Evolutionary conservation across 2,113 vertebrate genomes (phyloP).

Genomic region (Myrmecophaga tridactyla): DNA sequence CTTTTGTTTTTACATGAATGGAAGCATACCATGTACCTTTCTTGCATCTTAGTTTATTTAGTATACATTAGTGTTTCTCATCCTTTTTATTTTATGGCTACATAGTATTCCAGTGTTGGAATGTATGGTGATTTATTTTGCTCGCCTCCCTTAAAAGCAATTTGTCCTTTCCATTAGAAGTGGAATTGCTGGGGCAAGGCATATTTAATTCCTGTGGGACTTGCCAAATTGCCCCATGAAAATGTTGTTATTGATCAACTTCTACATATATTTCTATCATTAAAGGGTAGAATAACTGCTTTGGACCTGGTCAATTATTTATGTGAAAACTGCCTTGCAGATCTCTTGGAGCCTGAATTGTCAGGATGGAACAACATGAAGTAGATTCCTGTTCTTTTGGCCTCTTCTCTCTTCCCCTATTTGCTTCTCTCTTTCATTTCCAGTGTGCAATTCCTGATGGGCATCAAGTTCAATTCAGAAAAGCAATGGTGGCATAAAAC

Average conservation of each 20-base stretch:
- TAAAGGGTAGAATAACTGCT: not conserved
- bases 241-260: not conserved
- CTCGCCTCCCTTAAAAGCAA: not conserved
- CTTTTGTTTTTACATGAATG: not conserved
- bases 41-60: slow-evolving; percentile 9
- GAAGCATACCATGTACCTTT: not conserved
- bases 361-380: not conserved
- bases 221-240: not conserved
- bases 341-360: not conserved
- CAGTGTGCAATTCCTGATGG: not conserved
- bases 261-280: not conserved
- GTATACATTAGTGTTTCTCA: not conserved
- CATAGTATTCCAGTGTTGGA: not conserved
- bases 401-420: rapidly evolving
- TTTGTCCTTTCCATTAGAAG: not conserved
- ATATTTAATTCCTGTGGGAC: not conserved
- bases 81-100: not conserved
- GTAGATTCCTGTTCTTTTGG: not conserved
- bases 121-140: not conserved
- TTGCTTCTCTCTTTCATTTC: not conserved
- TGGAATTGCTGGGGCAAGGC: not conserved
- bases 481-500: not conserved
- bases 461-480: not conserved
- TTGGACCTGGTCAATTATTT: not conserved
- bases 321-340: not conserved